phyloP scores from a whole-genome alignment of 2,888 invertebrate species.

The Tinea trinotella region DNA sequence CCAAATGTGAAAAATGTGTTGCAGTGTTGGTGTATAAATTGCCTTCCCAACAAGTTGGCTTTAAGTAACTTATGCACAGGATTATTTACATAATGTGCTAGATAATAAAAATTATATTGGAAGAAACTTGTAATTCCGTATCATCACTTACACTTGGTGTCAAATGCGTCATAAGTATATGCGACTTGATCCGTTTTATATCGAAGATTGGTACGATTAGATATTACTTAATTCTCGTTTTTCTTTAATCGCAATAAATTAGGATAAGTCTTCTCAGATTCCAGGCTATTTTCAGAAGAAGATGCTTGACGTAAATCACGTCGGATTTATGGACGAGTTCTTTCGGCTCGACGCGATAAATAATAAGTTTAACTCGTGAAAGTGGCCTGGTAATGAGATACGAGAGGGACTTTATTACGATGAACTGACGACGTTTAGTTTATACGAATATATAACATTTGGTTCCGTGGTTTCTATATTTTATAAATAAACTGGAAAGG shows the following conservation, averaged over 20 bases:
- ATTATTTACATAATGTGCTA: not conserved
- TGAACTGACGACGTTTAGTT: not conserved
- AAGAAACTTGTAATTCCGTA: not conserved
- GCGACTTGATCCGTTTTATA: conserved; percentile 14
- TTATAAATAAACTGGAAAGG: no score
- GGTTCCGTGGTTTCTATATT: not conserved
- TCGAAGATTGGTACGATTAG: conserved; percentile 20
- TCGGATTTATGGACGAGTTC: conserved; percentile 23
- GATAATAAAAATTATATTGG: not conserved
- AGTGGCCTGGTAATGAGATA: conserved; percentile 44
- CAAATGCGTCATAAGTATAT: conserved; percentile 19
- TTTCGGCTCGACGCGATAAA: conserved; percentile 33
- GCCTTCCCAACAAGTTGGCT: not conserved
- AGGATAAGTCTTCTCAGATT: conserved; percentile 23
- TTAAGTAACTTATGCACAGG: not conserved
- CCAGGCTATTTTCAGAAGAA: conserved; percentile 17
- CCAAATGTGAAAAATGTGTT: conserved; percentile 68
- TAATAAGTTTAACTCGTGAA: conserved; percentile 52
- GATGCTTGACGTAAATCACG: conserved; percentile 34
- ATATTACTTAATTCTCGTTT: conserved; percentile 23
- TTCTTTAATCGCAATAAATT: conserved; percentile 25
- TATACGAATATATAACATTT: not conserved
- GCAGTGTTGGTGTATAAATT: conserved; percentile 21
- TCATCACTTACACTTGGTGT: not conserved
- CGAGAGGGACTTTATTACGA: conserved; percentile 35